Base-by-base conservation (phyloP, 2,797 vertebrate genomes). In the Arctocebus calabarensis region DNA sequence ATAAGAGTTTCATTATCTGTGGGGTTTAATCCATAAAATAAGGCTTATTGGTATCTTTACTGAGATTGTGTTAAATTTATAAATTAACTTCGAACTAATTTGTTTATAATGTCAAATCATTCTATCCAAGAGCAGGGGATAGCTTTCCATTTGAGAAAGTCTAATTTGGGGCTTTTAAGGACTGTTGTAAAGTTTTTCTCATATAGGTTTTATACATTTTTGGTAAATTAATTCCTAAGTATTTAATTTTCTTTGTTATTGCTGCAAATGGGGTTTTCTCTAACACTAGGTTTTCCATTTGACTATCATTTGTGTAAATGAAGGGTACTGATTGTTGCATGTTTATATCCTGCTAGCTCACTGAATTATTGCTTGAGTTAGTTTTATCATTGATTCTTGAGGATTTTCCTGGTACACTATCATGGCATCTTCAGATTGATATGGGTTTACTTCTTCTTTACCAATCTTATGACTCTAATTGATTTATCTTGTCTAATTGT, bases 231-330 rank as follows among this genome's bases (percentile, higher is more conserved):
- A 81, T 90, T 88, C 68, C 78, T 77, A 85, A 93, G 79, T 88
- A 95, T 91, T 94, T 88, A 89, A 74, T 73, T 22, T 55, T 91
- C 73, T 90, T 88, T 92, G 87, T 84, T 91, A 88, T 40, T 95
- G 57, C 34, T 86, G 3, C 78, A 93, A 88, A 91, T 88, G 57
- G 34, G 62, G 13, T 82, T 86, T 93, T 88, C 83, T 75, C 7
- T 78, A 66, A 61, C 57, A 88, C n/a, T 82, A 82, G 23, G 61
- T 77, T 83, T 90, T 92, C 62, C 85, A 55, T 66, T 73, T 88
- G 90, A 75, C 52, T 90, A 73, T 90, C 71, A 84, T 90, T 88
- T 92, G 83, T 75, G n/a, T 81, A 94, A 94, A 75, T 61, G 66
- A 87, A 97, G 43, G 57, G 6, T 70, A 94, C 32, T 94, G 89